Evolutionary conservation across 2,113 vertebrate species (phyloP), one percentile per base, ranked within the genome.

Genomic region (Fregata magnificens): DNA sequence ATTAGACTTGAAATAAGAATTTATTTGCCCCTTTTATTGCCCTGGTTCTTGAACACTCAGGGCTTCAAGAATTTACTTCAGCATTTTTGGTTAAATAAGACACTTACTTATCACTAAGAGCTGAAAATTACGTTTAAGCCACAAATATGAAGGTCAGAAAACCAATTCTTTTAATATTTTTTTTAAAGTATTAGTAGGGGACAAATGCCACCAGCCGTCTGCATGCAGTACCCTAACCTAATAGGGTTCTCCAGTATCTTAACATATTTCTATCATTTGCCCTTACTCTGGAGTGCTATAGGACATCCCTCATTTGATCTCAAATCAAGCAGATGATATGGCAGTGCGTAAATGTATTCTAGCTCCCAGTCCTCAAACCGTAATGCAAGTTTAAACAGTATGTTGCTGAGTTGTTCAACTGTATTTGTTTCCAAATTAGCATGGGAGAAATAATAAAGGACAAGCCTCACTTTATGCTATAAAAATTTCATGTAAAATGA

Each of bases 311-410:
- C 94, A 97, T 95, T 97, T 96, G 91, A 84, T 95, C 93, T 97
- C 93, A 97, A 97, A 98, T 98, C 97, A 97, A 97, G 90, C 95
- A 97, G 94, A 96, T 96, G 96, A 96, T 97, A 94, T 52, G 76
- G 95, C 87, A 93, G 81, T 92, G 92, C 72, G 90, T 95, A 97
- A 97, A 96, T 95, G 91, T 77, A 93, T 95, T 96, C 95, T 89
- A 93, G 95, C 82, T 96, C 95, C 95, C 95, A 96, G 95, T 86
- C 59, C 89, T 96, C 94, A 96, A 96, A 95, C 85, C 5, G 0
- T 91, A 96, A 97, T 96, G 94, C 88, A 97, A 95, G 77, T 96
- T 97, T 97, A 97, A 96, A 94, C 67, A 93, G 95, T 95, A 45
- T 95, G 90, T 95, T 97, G 91, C 91, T 86, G 91, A 97, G 93